A percentile compares a stretch with the other conserved stretches of the same genome.
These are phyloP conservation scores for Cairina moschata DNA, from an alignment of 2,113 vertebrate genomes.

Conservation along the genomic window DNA sequence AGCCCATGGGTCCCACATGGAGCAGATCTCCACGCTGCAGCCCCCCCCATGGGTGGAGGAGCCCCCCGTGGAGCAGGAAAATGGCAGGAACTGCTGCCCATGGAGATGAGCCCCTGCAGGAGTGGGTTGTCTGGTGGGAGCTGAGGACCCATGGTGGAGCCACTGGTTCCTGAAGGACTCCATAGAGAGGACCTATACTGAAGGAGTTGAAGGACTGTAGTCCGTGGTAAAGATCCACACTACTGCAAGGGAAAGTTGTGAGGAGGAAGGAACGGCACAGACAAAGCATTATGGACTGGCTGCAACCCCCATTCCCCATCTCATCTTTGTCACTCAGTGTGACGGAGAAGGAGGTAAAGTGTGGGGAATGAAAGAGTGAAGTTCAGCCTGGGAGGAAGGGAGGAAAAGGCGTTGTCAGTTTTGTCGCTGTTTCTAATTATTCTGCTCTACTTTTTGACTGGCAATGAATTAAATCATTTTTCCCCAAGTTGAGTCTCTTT, in stretches of 20 bases:
- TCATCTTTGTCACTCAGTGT: not conserved
- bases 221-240: fast-evolving
- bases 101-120: fast-evolving
- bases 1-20: not conserved
- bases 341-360: not conserved
- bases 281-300: not conserved
- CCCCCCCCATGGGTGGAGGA: not conserved
- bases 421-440: not conserved
- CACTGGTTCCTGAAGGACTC: not conserved
- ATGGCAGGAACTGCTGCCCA: not conserved
- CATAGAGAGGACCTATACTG: not conserved
- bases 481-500: not conserved
- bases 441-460: not conserved
- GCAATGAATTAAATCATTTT: not conserved
- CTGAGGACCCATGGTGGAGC: not conserved
- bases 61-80: fast-evolving
- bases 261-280: not conserved
- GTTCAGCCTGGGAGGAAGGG: not conserved
- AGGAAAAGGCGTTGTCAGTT: not conserved
- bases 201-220: not conserved
- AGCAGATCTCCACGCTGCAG: not conserved
- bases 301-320: not conserved
- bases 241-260: not conserved
- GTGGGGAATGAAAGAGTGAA: not conserved
- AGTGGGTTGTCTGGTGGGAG: not conserved